Percentiles rank a stretch among this genome's conserved stretches.
Conservation (phyloP, 2,113 vertebrate genomes). For the Choloepus hoffmanni region DNA sequence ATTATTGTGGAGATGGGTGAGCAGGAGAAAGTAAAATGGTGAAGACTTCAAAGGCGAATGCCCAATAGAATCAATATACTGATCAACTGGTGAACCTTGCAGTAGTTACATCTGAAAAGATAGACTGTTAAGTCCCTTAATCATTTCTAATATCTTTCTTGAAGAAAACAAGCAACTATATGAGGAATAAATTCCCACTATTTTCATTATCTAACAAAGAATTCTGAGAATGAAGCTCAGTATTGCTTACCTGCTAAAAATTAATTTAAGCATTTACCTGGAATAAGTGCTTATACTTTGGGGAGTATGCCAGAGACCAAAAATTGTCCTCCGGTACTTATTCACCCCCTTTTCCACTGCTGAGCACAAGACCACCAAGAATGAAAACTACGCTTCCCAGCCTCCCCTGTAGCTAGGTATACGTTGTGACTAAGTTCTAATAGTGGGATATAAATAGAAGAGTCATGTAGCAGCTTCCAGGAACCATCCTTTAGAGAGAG, state of each 20-base stretch:
- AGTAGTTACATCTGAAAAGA: constrained; percentile 16
- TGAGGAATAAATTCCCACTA: neutral
- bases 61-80: neutral
- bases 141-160: neutral
- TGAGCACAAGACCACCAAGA: neutral
- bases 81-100: neutral
- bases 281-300: neutral
- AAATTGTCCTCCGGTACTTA: neutral
- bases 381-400: neutral
- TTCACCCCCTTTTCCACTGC: neutral
- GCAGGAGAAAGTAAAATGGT: neutral
- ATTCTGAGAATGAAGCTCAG: neutral
- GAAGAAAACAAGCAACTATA: constrained; percentile 1
- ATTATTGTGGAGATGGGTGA: neutral
- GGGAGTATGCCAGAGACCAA: neutral
- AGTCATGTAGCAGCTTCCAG: neutral
- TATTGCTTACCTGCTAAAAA: neutral
- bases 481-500: neutral
- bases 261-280: constrained; percentile 5
- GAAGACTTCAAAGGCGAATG: neutral
- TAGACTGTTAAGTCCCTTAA: neutral
- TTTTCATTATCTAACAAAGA: neutral
- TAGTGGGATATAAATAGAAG: neutral
- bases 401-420: neutral
- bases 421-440: neutral